Percentiles rank a stretch among this genome's conserved stretches.
phyloP scores from a whole-genome alignment of 2,888 invertebrate species.

The Spodoptera littoralis region DNA sequence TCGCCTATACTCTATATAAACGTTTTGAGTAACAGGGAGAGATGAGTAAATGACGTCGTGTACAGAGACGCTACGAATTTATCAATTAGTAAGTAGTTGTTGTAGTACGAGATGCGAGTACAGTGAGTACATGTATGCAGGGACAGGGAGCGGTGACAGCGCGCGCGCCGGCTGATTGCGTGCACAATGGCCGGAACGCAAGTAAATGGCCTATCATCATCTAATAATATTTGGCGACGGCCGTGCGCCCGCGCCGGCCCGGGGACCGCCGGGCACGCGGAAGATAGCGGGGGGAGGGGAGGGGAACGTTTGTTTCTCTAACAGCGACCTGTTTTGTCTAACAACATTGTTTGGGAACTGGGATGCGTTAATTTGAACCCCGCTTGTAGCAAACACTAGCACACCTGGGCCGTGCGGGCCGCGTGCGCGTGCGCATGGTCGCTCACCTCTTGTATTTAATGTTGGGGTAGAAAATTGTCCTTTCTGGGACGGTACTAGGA shows the following conservation, averaged over 20 bases:
- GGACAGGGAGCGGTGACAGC: too few relatives aligned
- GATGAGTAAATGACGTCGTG: too few relatives aligned
- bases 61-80: too few relatives aligned
- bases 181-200: slow-evolving; percentile 67
- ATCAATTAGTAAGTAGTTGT: too few relatives aligned
- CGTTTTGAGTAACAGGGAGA: too few relatives aligned
- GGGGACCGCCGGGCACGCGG: background rate
- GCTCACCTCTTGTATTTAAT: background rate
- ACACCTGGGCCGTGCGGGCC: slow-evolving; percentile 33
- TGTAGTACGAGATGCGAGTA: too few relatives aligned
- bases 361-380: slow-evolving; percentile 76
- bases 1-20: too few relatives aligned
- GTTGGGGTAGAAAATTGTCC: too few relatives aligned
- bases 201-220: slow-evolving; percentile 79
- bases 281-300: background rate
- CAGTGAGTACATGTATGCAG: too few relatives aligned
- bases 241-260: slow-evolving; percentile 49
- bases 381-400: slow-evolving; percentile 71
- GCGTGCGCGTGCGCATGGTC: slow-evolving; percentile 18
- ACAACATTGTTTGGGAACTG: slow-evolving; percentile 67
- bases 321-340: slow-evolving; percentile 69
- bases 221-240: slow-evolving; percentile 76
- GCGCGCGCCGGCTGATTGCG: slow-evolving; percentile 48
- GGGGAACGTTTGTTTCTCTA: slow-evolving; percentile 67
- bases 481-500: too few relatives aligned